Base-by-base conservation (phyloP, 2,113 vertebrate genomes). In the Smithornis capensis region DNA sequence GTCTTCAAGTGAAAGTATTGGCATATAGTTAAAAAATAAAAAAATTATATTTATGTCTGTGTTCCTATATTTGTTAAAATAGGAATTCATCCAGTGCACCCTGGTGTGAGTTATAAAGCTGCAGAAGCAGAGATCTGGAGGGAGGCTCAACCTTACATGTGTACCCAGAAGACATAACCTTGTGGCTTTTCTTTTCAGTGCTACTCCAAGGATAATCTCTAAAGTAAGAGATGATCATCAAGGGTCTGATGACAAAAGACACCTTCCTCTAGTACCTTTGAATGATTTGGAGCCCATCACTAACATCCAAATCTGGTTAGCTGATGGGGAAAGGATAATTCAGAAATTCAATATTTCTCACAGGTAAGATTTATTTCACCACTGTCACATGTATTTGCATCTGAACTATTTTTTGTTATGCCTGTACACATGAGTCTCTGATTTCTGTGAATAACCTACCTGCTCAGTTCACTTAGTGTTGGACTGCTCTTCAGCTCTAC, bases 301-400 rank as follows among this genome's bases (percentile, higher is more conserved):
- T 89, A 99, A 97, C 31, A 83, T 99, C 92, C 99, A 99, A 98
- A 99, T 99, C 90, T 99, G 99, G 99, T 97, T 99, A 97, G 98
- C 98, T 44, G 98, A 99, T n/a, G 99, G 99, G 90, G 98, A 98
- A 87, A 98, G 99, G 91, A 97, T 99, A 79, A 97, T 99, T 90
- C 99, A 99, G 97, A 99, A 98, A 96, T 99, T 99, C 94, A 99
- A 99, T 91, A 93, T 98, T 96, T 99, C 98, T 70, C 99, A 99
- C 94, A 98, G 99, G 99, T 99, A 95, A 94, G 98, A 45, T 53
- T 40, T 57, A 13, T 60, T 68, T 83, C 81, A 71, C 23, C 65
- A 25, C 14, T 71, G 15, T 70, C 24, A 4, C 14, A 5, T 33
- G 4, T 53, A 19, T 77, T 60, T 93, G 27, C 16, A 40, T 37